These are phyloP conservation scores for Chaetodon trifasciatus DNA, from an alignment of 2,797 vertebrate genomes.

Conservation along the genomic window DNA sequence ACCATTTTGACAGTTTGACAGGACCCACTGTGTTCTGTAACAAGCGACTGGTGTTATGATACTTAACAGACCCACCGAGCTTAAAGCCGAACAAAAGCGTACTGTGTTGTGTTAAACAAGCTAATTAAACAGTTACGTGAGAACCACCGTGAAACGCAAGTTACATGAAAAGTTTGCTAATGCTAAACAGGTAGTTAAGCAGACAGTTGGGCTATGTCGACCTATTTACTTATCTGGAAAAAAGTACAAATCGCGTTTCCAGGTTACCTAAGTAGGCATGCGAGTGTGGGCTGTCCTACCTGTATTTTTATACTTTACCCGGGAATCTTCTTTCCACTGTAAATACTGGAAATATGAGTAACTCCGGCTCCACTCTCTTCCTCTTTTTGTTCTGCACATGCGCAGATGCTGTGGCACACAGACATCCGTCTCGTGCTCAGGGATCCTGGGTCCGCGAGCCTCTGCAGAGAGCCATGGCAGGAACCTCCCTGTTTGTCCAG, in stretches of 20 bases:
- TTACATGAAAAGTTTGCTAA: background rate
- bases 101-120: background rate
- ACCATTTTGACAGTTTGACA: background rate
- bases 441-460: background rate
- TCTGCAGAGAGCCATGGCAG: too few relatives aligned
- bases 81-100: background rate
- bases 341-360: background rate
- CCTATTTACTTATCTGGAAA: background rate
- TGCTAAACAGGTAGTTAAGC: conserved; percentile 11
- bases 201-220: background rate
- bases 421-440: background rate
- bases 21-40: background rate
- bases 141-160: background rate
- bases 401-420: conserved; percentile 31
- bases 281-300: background rate
- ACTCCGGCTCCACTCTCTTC: background rate
- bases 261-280: fast-evolving
- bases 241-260: background rate
- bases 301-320: background rate
- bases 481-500: background rate
- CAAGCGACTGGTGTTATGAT: background rate
- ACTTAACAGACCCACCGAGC: background rate
- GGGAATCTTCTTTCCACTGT: background rate
- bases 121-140: too few relatives aligned
- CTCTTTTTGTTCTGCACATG: conserved; percentile 24